A percentile compares a stretch with the other conserved stretches of the same genome.
These are phyloP conservation scores for Mechanitis mazaeus DNA, from an alignment of 2,888 invertebrate species.

Conservation along the genomic window DNA sequence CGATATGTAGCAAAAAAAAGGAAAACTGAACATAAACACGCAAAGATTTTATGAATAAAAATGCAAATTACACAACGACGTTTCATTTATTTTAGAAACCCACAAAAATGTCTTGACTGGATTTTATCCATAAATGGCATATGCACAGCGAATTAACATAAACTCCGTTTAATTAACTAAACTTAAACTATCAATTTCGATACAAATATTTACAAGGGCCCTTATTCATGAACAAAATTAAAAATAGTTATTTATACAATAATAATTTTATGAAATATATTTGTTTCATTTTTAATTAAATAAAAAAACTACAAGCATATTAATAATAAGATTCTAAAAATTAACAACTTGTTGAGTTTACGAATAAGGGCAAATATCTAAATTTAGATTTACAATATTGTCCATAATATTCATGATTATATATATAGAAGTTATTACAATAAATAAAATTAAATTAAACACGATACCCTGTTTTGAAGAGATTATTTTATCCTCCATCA, in stretches of 20 bases:
- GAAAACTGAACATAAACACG: no score
- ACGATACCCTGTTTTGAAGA: constrained; percentile 58
- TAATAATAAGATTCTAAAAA: constrained; percentile 11
- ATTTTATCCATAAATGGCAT: constrained; percentile 74
- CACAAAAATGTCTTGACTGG: constrained; percentile 73
- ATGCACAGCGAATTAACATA: constrained; percentile 66
- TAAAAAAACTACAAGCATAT: constrained; percentile 8
- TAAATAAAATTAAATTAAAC: constrained; percentile 35
- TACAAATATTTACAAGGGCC: constrained; percentile 64
- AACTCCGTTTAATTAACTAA: constrained; percentile 46
- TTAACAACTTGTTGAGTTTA: constrained; percentile 26
- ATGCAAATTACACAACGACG: constrained; percentile 58
- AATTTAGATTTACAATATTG: constrained; percentile 52
- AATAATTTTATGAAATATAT: constrained; percentile 4
- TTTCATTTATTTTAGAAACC: constrained; percentile 68
- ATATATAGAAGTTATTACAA: constrained; percentile 35
- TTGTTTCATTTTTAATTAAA: constrained; percentile 1
- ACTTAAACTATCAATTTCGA: constrained; percentile 42
- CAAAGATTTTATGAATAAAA: constrained; percentile 41
- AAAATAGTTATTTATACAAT: neutral
- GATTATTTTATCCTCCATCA: constrained; percentile 32
- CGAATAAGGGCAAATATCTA: constrained; percentile 48
- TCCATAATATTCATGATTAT: constrained; percentile 49
- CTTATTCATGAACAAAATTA: constrained; percentile 44
- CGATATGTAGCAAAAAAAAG: no score